Base-by-base conservation (phyloP, 1,140 invertebrate species). In the Pogonomyrmex californicus region DNA sequence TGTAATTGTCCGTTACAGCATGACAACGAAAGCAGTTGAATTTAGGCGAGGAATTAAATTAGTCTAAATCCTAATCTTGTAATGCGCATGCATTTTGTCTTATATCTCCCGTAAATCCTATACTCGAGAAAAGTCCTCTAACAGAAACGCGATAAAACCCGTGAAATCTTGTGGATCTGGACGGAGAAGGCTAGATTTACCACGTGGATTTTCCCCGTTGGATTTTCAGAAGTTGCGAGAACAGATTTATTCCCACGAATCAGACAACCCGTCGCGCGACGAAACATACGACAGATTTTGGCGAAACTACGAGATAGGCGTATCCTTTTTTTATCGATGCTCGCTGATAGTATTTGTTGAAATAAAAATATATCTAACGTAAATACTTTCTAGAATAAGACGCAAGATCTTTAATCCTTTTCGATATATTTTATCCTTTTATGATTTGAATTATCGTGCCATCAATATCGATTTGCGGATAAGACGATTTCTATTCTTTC, bases 221-320 rank as follows among this genome's bases (percentile, higher is more conserved):
- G 81, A 86, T 88, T 82, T 86, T 81, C 76, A 23, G 62, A 51
- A 89, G 86, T 86, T 87, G 58, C 33, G 23, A 7, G 36, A 30
- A 56, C 58, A 87, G 86, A 90, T 90, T 90, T 90, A 90, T 88
- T 73, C 81, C 9, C 17, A 14, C 71, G 68, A 90, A 90, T 90
- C 75, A 88, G 81, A 65, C 68, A 76, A 9, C 44, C 65, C 73
- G 66, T 38, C 76, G 73, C 30, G n/a, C 88, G 88, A 86, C 77
- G 89, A 86, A 87, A 88, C 88, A 87, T 58, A 82, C 54, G 51
- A 82, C 68, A 83, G 79, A 83, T 83, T 75, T 56, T 49, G 41
- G 23, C 4, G 47, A 79, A 78, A 66, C 60, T 33, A 66, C 62
- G 47, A 41, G 49, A 79, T 17, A 63, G 3, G 33, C n/a, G n/a